phyloP scores from a whole-genome alignment of 1,140 invertebrate genomes.

The Trichoplusia ni region DNA sequence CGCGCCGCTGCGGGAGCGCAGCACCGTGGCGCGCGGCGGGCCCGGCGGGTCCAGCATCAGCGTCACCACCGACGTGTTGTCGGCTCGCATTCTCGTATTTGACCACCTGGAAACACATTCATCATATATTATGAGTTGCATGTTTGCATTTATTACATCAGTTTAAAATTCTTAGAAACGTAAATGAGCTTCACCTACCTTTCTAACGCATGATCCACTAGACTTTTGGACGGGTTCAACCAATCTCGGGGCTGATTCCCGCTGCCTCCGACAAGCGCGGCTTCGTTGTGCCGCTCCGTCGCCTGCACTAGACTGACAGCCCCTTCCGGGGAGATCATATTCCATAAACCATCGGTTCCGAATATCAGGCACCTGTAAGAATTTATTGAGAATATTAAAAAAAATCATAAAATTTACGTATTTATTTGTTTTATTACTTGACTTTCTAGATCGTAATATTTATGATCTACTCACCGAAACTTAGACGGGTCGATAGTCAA shows the following conservation, averaged over 20 bases:
- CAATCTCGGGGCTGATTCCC: constrained; percentile 83
- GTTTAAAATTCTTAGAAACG: too few species aligned
- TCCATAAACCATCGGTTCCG: constrained; percentile 98
- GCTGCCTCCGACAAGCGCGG: constrained; percentile 79
- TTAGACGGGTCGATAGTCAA: constrained; percentile 90
- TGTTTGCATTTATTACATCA: too few species aligned
- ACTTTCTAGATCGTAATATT: too few species aligned
- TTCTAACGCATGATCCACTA: constrained; percentile 93
- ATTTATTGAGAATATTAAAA: constrained; percentile 4
- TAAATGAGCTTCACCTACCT: too few species aligned
- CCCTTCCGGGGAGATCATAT: constrained; percentile 92
- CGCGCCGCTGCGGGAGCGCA: constrained; percentile 68
- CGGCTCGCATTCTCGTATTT: constrained; percentile 91
- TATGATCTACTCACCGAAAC: constrained; percentile 76
- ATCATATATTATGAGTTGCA: not conserved
- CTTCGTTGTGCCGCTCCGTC: constrained; percentile 91
- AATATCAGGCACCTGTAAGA: constrained; percentile 94
- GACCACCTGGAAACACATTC: constrained; percentile 83
- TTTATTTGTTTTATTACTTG: too few species aligned
- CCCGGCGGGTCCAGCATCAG: constrained; percentile 96
- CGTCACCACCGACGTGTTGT: constrained; percentile 97
- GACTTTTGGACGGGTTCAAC: constrained; percentile 94
- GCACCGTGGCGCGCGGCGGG: constrained; percentile 87
- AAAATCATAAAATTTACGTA: too few species aligned
- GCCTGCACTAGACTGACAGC: constrained; percentile 93